Conservation (phyloP, 2,113 vertebrate genomes). For the Eulemur rufifrons region DNA sequence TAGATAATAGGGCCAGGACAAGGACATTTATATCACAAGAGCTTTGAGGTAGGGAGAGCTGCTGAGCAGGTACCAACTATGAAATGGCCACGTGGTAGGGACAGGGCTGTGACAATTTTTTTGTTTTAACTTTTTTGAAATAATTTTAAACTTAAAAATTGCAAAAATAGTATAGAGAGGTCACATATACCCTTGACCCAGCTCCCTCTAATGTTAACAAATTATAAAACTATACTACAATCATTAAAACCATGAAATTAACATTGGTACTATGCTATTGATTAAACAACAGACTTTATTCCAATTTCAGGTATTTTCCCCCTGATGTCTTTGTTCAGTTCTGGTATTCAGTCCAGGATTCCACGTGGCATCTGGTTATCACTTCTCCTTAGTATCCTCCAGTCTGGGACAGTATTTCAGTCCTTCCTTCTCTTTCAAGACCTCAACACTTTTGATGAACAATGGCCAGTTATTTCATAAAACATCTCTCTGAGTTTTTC, state of each 20-base stretch:
- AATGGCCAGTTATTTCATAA: background rate
- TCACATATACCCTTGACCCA: background rate
- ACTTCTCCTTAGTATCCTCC: background rate
- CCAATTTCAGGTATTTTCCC: background rate
- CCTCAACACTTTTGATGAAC: background rate
- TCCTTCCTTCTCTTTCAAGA: background rate
- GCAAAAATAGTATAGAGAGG: background rate
- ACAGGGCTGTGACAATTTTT: background rate
- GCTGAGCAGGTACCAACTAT: background rate
- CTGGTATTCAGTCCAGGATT: background rate
- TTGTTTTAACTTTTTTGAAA: background rate
- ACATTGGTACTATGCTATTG: background rate
- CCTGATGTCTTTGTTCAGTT: background rate
- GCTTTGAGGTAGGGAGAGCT: background rate
- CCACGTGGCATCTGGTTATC: background rate
- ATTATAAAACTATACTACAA: background rate
- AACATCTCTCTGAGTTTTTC: background rate
- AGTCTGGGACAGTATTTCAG: background rate
- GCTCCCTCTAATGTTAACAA: background rate
- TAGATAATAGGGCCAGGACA: background rate
- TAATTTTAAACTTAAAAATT: background rate
- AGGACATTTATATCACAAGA: fast-evolving
- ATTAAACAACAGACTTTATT: background rate
- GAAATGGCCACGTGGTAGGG: background rate
- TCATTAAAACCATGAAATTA: background rate